Base-by-base conservation (phyloP, 2,888 invertebrate species). In the Philereme vetulata region DNA sequence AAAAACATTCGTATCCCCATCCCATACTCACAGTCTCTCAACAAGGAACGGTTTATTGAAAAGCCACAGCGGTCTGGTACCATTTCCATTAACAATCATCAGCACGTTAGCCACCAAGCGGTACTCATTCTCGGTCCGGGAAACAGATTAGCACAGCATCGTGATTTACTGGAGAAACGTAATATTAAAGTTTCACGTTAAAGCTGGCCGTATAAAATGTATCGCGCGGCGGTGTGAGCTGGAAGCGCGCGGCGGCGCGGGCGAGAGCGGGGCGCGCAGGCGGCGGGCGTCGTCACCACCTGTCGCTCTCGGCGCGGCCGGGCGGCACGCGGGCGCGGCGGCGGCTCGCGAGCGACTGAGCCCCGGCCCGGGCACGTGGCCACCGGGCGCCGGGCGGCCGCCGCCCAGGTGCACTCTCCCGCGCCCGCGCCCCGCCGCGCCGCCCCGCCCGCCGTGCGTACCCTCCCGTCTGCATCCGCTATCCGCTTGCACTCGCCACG, bases 391-490 rank as follows among this genome's bases (percentile, higher is more conserved):
- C 77, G 77, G 80, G 81, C 85, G 84, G 78, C 84, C 86, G 85
- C 87, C 87, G 86, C 88, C 88, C 88, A 87, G 86, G 86, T 88
- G 88, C 88, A 88, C 83, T 78, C 81, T 85, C 76, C 82, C 78
- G 77, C 76, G 78, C 76, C 68, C 74, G 66, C 71, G 54, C 64
- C 66, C 60, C 62, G 48, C 58, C 54, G 35, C 5, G 2, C 65
- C 5, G 35, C 65, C 58, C 51, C 60, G 38, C 67, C 60, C 67
- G 51, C 57, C 58, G 42, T 67, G 52, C 55, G 11, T 40, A 10
- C 59, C 50, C 57, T 63, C 44, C 64, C 61, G 65, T 66, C 72
- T 74, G 71, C 78, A 72, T 60, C 70, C 68, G 59, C 66, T 60
- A 68, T 54, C 70, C 71, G 65, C 70, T 56, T 55, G 61, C 55